These are phyloP conservation scores for Sander lucioperca DNA, from an alignment of 2,113 vertebrate species.

Conservation along the genomic window DNA sequence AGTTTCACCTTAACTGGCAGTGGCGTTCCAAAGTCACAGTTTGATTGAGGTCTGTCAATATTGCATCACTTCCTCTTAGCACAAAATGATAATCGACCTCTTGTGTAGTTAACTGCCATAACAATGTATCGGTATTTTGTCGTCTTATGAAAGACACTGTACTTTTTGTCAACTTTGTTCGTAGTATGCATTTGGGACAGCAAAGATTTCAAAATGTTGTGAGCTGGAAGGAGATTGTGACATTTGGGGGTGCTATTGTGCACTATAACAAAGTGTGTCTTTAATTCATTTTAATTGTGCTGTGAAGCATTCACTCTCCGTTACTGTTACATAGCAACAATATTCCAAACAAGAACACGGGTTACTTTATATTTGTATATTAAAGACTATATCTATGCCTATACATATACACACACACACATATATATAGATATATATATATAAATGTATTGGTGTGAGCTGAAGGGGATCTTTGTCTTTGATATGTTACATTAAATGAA, in stretches of 20 bases:
- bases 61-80: neutral
- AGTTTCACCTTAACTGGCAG: neutral
- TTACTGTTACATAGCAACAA: slow-evolving; percentile 46
- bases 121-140: neutral
- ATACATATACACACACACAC: slow-evolving; percentile 22
- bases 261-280: slow-evolving; percentile 11
- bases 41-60: neutral
- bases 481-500: slow-evolving; percentile 55
- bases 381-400: slow-evolving; percentile 33
- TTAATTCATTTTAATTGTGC: slow-evolving; percentile 29
- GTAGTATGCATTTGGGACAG: neutral
- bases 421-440: slow-evolving; percentile 15
- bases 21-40: neutral
- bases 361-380: slow-evolving; percentile 73
- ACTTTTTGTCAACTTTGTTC: neutral
- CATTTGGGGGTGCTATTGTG: slow-evolving; percentile 13
- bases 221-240: neutral
- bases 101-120: too few relatives aligned
- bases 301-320: slow-evolving; percentile 49
- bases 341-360: slow-evolving; percentile 56
- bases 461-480: slow-evolving; percentile 56
- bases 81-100: neutral
- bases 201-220: too few relatives aligned
- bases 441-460: slow-evolving; percentile 38
- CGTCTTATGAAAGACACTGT: neutral